Evolutionary conservation across 1,140 invertebrate species (phyloP).

Genomic region (Xylocopa sonorina): DNA sequence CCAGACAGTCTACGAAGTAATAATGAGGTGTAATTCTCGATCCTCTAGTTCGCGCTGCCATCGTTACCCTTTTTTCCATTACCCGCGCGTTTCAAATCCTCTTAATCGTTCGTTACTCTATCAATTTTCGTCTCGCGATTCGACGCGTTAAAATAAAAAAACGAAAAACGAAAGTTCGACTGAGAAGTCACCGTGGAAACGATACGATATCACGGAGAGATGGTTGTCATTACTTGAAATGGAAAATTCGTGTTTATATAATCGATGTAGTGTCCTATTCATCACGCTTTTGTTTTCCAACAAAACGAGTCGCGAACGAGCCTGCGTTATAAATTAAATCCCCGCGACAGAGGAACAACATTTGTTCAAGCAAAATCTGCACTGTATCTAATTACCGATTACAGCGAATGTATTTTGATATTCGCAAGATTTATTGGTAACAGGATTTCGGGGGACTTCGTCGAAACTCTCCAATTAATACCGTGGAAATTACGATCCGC

Average conservation of each 20-base stretch:
- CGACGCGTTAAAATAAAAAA: neutral
- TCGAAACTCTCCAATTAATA: neutral
- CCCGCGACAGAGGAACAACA: neutral
- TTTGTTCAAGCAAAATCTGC: neutral
- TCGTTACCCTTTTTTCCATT: neutral
- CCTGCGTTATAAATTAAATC: constrained; percentile 10
- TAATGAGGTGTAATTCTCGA: neutral
- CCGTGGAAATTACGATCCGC: neutral
- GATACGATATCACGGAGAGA: no score
- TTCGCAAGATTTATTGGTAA: neutral
- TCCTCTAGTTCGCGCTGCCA: neutral
- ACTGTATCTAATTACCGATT: neutral
- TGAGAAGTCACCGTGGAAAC: neutral
- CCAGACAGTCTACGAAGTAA: neutral
- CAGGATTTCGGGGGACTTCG: neutral
- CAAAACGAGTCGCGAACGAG: neutral
- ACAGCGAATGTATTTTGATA: neutral
- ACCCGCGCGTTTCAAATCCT: neutral
- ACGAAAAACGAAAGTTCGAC: neutral
- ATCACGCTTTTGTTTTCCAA: constrained; percentile 3
- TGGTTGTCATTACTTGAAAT: neutral
- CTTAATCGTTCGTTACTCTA: neutral
- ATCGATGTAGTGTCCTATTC: constrained; percentile 2
- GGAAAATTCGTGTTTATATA: neutral
- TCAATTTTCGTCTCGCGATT: no score